Evolutionary conservation across 1,140 invertebrate species (phyloP), one percentile per base, ranked within the genome.

Genomic region (Trichonephila clavipes): DNA sequence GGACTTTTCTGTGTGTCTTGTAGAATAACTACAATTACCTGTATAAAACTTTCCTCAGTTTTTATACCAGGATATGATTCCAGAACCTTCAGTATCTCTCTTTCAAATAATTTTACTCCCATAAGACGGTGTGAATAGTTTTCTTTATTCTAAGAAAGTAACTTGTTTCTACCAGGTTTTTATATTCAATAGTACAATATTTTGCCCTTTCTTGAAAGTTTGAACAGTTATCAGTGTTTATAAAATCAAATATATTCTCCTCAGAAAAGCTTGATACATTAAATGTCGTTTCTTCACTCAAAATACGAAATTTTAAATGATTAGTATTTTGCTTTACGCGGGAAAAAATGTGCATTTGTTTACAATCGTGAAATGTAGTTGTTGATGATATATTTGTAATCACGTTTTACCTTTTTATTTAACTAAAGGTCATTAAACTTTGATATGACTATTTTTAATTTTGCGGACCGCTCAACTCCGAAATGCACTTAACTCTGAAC

Each of bases 331-430:
- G n/a, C 59, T n/a, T 66, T 66, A 88, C 86, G 86, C 59, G 86
- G 86, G 59, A 64, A 88, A 40, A 64, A n/a, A 88, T 88, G 86
- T 88, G 86, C 16, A 4, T 88, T 88, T 88, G 61, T 88, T 88
- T 88, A 88, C 86, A 88, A 88, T 88, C 86, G 34, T n/a, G 61
- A 87, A 18, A 62, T 87, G 61, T 28, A 4, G n/a, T 34, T 14
- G 10, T 62, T 82, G 34, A 82, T 44, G 14, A 51, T 72, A 19
- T 40, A 34, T 6, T 77, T 77, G 2, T 6, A 77, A 77, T 77
- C 28, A 19, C 69, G 69, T 34, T 28, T 77, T 16, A 34, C 18
- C 14, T 24, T 69, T 19, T 24, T 12, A 51, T 21, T 14, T 69
- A 12, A 24, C n/a, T 24, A n/a, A 24, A 12, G 66, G n/a, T 69